Evolutionary conservation across 1,140 invertebrate genomes (phyloP).

Genomic region (Brachionus paranguensis): DNA sequence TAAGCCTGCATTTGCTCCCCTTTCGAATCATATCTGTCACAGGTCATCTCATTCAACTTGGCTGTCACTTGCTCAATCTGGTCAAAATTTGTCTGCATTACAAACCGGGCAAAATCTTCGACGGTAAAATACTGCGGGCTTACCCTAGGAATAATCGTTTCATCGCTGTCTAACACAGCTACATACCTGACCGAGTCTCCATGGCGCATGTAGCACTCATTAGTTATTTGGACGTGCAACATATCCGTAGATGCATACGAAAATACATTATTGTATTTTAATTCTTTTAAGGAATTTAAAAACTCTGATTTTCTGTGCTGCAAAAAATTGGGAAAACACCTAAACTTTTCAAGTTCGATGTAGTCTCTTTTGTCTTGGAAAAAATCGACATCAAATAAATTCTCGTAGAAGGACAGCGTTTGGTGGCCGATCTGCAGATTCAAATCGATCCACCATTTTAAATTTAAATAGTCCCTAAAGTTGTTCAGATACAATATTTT

Average conservation of each 20-base stretch:
- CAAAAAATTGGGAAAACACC: constrained; percentile 25
- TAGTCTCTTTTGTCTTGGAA: neutral
- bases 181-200: neutral
- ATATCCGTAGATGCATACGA: constrained; percentile 14
- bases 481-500: constrained; percentile 7
- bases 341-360: neutral
- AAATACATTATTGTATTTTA: neutral
- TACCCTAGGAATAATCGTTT: neutral
- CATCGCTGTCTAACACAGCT: constrained; percentile 1
- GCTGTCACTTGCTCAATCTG: neutral
- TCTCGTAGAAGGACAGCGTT: neutral
- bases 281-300: neutral
- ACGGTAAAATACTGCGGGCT: neutral
- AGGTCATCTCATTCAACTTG: neutral
- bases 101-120: neutral
- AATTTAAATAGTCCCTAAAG: neutral
- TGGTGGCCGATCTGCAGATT: neutral
- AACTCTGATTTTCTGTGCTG: neutral
- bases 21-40: neutral
- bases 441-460: neutral
- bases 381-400: constrained; percentile 1
- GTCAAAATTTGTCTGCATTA: neutral
- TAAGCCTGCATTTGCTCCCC: neutral
- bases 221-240: neutral
- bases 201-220: neutral